Base-by-base conservation (phyloP, 2,888 invertebrate genomes). In the Rhingia campestris region DNA sequence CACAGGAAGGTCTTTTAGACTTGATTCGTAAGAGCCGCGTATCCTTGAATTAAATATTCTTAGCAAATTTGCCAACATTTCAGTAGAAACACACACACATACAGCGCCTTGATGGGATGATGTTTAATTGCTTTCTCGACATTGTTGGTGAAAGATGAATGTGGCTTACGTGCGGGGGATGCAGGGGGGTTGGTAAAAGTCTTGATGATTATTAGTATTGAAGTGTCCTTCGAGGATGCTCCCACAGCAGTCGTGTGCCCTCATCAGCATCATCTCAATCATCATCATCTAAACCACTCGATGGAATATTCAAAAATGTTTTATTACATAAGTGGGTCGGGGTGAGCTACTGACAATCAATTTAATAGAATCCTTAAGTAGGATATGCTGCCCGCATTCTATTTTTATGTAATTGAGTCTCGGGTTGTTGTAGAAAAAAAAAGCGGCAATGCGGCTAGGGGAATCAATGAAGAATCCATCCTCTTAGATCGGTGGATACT, bases 331-430 rank as follows among this genome's bases (percentile, higher is more conserved):
- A 30, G 43, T 41, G 69, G 82, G 5, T 58, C 22, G 2, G 22
- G 22, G 22, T 2, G 22, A 22, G 22, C 22, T 1, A 22, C 22
- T 70, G 79, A 74, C 73, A 79, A 74, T 79, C 74, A 79, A 79
- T 79, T 79, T 69, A 74, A 84, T 79, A 74, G 79, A 73, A 69
- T 74, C 53, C 73, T 69, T 74, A 82, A 79, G 73, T 63, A 63
- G 82, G 58, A 74, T 69, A 67, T 69, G 58, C 61, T 66, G 64
- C 66, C 66, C 77, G 61, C 81, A 81, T 81, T 77, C 77, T 54
- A 66, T 76, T 77, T 39, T 39, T 33, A 67, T 73, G 56, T 79
- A 82, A 82, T 82, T 82, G 79, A 74, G 82, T 54, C 72, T 41
- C 30, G 14, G 32, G 43, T 37, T 37, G 3, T 41, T 64, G n/a